Conservation (phyloP, 53 echinoderm and acorn worm genomes). For the Luidia sarsii region DNA sequence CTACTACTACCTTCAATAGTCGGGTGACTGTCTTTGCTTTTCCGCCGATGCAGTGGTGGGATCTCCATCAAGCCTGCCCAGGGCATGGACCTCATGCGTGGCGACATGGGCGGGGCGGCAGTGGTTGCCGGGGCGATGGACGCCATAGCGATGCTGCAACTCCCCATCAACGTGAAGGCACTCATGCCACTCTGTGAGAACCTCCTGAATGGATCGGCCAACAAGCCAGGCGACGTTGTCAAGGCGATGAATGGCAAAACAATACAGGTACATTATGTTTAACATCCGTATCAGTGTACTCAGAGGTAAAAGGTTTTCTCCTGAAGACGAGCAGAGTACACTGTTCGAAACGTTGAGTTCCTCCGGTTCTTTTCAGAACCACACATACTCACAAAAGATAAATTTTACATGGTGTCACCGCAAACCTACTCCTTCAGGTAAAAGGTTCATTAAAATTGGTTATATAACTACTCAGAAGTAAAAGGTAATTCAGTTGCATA, state of each 20-base stretch:
- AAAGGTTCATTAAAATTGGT: no score
- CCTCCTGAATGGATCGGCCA: conserved; percentile 78
- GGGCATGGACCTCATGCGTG: conserved; percentile 94
- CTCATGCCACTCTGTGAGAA: conserved; percentile 95
- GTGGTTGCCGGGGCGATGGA: conserved; percentile 81
- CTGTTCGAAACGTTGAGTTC: no score
- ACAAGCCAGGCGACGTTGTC: conserved; percentile 92
- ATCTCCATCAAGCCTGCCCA: conserved; percentile 89
- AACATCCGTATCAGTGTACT: neutral
- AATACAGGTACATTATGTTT: conserved; percentile 73
- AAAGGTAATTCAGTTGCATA: no score
- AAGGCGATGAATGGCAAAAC: conserved; percentile 97
- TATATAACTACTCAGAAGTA: no score
- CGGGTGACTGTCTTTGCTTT: no score
- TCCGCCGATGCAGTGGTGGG: conserved; percentile 58
- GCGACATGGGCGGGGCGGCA: conserved; percentile 98
- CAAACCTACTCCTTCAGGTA: no score
- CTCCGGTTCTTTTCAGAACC: no score
- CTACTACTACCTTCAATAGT: no score
- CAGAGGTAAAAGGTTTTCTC: no score
- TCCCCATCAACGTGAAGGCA: conserved; percentile 87
- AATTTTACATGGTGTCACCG: no score
- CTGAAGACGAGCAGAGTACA: no score
- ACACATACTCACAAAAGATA: no score
- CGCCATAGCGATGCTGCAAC: conserved; percentile 78